A percentile compares a stretch with the other conserved stretches of the same genome.
Conservation (phyloP, 2,113 vertebrate species). For the Callipepla squamata region DNA sequence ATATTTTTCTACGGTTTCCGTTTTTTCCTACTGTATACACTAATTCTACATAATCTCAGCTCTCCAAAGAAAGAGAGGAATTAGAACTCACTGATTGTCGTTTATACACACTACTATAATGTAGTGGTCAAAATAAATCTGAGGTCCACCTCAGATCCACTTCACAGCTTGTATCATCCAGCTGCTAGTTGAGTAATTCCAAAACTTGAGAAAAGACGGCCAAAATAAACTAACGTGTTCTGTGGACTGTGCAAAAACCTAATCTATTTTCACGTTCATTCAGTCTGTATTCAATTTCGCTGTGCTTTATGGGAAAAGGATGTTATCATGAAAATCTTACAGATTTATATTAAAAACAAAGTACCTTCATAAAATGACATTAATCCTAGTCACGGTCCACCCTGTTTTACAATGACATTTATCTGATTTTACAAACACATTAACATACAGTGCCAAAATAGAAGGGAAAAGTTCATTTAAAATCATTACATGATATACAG, state of each 20-base stretch:
- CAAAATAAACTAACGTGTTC: constrained; percentile 69
- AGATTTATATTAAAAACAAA: constrained; percentile 65
- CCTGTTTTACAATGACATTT: constrained; percentile 62
- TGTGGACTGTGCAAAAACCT: constrained; percentile 55
- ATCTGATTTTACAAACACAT: constrained; percentile 73
- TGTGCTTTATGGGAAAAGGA: constrained; percentile 59
- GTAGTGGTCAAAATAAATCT: constrained; percentile 80
- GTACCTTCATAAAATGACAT: constrained; percentile 66
- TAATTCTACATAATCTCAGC: constrained; percentile 71
- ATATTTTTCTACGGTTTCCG: constrained; percentile 73
- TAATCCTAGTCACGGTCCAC: constrained; percentile 72
- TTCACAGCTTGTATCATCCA: constrained; percentile 59
- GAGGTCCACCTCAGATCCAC: constrained; percentile 75
- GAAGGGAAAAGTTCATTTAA: constrained; percentile 79
- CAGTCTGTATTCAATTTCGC: constrained; percentile 36
- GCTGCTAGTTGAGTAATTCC: constrained; percentile 64
- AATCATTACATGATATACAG: constrained; percentile 86
- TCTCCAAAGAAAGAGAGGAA: constrained; percentile 78
- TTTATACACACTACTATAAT: constrained; percentile 84
- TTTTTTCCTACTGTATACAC: constrained; percentile 59
- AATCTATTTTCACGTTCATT: constrained; percentile 22
- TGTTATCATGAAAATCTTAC: constrained; percentile 59
- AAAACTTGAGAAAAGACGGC: constrained; percentile 80
- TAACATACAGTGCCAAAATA: constrained; percentile 69
- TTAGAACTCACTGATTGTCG: constrained; percentile 81